These are phyloP conservation scores for Macrobrachium rosenbergii DNA, from an alignment of 1,140 invertebrate species.

Conservation along the genomic window DNA sequence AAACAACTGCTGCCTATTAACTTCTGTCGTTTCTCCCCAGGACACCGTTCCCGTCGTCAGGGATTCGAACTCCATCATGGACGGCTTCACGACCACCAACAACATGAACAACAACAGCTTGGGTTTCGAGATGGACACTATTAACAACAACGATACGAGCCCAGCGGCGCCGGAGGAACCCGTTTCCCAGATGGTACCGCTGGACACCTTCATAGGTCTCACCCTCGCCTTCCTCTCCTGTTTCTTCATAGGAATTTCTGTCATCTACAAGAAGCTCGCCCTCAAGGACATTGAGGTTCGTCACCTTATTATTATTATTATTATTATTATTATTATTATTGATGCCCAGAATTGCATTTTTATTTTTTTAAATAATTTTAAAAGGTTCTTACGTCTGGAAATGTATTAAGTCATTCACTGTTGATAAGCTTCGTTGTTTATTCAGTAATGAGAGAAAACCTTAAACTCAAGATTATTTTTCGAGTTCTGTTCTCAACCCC, in stretches of 20 bases:
- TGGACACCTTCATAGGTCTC: constrained; percentile 60
- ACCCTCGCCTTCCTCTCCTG: constrained; percentile 57
- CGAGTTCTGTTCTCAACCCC: no score
- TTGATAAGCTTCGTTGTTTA: no score
- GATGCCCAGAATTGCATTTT: neutral
- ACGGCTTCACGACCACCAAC: neutral
- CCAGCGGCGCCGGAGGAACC: neutral
- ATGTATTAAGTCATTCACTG: no score
- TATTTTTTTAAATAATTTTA: neutral
- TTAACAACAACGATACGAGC: neutral
- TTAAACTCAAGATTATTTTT: no score
- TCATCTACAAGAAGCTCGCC: constrained; percentile 62
- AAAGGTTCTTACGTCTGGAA: no score
- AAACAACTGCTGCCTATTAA: no score
- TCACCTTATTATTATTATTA: neutral
- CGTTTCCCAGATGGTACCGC: constrained; percentile 22
- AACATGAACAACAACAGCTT: neutral
- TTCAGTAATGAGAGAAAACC: no score
- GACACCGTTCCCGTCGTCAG: no score
- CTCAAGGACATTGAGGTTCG: constrained; percentile 57
- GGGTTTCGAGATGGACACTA: neutral
- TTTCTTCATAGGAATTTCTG: constrained; percentile 60
- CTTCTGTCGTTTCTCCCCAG: no score
- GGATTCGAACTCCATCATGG: neutral
- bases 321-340: neutral